Percentiles rank a stretch among this genome's conserved stretches.
Evolutionary conservation across 2,888 invertebrate species (phyloP).

Genomic region (Cerastoderma edule): DNA sequence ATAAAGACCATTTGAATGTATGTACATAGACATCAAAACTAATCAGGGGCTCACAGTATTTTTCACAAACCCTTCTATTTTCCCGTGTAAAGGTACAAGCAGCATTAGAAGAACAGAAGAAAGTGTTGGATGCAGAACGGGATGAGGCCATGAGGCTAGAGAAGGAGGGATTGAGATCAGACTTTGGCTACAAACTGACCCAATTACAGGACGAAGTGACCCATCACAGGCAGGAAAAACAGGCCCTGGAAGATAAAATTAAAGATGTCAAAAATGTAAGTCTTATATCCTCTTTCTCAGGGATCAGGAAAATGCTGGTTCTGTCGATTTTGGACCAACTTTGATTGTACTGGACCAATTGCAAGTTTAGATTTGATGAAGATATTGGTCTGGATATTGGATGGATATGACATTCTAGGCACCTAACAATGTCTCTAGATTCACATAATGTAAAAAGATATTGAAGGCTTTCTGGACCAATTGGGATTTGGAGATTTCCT

Average conservation of each 20-base stretch:
- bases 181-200: conserved; percentile 65
- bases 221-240: conserved; percentile 67
- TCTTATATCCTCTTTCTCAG: no score
- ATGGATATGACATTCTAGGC: no score
- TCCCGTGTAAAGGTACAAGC: conserved; percentile 65
- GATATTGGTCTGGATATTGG: no score
- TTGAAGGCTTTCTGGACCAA: no score
- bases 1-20: background rate
- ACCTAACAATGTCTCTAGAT: no score
- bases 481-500: no score
- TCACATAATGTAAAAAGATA: no score
- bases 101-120: conserved; percentile 66
- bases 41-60: no score
- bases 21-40: background rate
- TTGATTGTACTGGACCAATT: no score
- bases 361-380: no score
- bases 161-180: conserved; percentile 62
- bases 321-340: no score
- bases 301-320: no score
- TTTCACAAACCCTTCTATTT: background rate
- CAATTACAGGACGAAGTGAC: conserved; percentile 60
- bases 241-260: conserved; percentile 67
- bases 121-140: conserved; percentile 63
- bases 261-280: conserved; percentile 72
- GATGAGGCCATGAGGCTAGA: conserved; percentile 67